These are phyloP conservation scores for Sinhomidia bicolor DNA, from an alignment of 2,888 invertebrate species.

Conservation along the genomic window DNA sequence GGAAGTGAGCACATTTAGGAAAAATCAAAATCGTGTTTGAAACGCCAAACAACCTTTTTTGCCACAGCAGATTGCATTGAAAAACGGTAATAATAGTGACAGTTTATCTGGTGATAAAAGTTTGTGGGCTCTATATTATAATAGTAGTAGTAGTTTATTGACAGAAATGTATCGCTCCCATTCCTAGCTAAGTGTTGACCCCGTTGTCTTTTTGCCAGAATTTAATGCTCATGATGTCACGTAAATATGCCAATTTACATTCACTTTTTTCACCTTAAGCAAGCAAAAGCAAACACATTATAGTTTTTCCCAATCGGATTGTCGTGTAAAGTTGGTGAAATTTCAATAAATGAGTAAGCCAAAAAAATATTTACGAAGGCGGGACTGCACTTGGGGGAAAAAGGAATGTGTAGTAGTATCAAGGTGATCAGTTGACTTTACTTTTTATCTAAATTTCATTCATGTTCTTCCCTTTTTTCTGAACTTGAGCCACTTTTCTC, in stretches of 20 bases:
- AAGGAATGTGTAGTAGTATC: slow-evolving; percentile 54
- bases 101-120: slow-evolving; percentile 37
- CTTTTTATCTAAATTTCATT: slow-evolving; percentile 46
- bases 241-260: slow-evolving; percentile 23
- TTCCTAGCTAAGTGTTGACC: slow-evolving; percentile 57
- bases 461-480: slow-evolving; percentile 57
- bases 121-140: background rate
- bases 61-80: background rate
- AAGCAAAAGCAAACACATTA: background rate
- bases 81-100: slow-evolving; percentile 15
- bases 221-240: slow-evolving; percentile 39
- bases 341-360: slow-evolving; percentile 19
- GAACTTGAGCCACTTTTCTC: slow-evolving; percentile 68
- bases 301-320: slow-evolving; percentile 22
- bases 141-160: slow-evolving; percentile 37
- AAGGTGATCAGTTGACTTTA: slow-evolving; percentile 67
- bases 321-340: slow-evolving; percentile 40
- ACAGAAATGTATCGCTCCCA: slow-evolving; percentile 60
- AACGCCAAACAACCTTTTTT: slow-evolving; percentile 3
- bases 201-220: slow-evolving; percentile 64
- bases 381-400: slow-evolving; percentile 50
- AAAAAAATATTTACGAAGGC: slow-evolving; percentile 44
- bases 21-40: slow-evolving; percentile 37
- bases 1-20: background rate
- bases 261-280: slow-evolving; percentile 56